Base-by-base conservation (phyloP, 2,888 invertebrate genomes). In the Arge pagana region DNA sequence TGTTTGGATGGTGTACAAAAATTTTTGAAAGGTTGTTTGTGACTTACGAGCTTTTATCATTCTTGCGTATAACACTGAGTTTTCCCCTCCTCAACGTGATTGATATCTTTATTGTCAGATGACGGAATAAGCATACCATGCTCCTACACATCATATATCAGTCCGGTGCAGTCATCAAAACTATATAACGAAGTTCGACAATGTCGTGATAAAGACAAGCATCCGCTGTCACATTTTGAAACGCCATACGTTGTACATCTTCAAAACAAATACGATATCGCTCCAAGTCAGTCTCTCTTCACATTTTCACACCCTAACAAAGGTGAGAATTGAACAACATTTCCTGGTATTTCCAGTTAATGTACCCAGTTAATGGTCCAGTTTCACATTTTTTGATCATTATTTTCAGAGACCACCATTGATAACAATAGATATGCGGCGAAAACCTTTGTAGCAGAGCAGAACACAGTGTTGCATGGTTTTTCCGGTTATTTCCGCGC, bases 401-500 rank as follows among this genome's bases (percentile, higher is more conserved):
- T 55, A 50, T 53, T 69, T 72, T 11, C 63, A 81, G 80, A 76
- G 58, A 54, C 55, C 35, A 58, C 68, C 23, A 78, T 78, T 39
- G 88, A 90, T 68, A 96, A 96, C 75, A 83, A 85, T 41, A 83
- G 96, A 42, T 88, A 85, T 67, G 83, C 81, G 41, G 80, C 80
- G 2, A 74, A 90, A 10, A 81, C 80, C 19, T 97, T 95, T 79
- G 76, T 80, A 11, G 86, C 87, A 1, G 74, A 81, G 23, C 85
- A 88, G 64, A 89, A 93, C 68, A 87, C 88, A 70, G 85, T 95
- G 1, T 78, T 97, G 61, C 95, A 96, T 70, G 99, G 97, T 2
- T 93, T 99, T 77, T 92, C 90, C 19, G 99, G 99, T 4, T 99
- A 94, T 76, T 99, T 99, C 78, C 91, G 96, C 70, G 87, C 94